Percentiles rank a stretch among this genome's conserved stretches.
Evolutionary conservation across 2,888 invertebrate genomes (phyloP).

Genomic region (Eristalinus aeneus): DNA sequence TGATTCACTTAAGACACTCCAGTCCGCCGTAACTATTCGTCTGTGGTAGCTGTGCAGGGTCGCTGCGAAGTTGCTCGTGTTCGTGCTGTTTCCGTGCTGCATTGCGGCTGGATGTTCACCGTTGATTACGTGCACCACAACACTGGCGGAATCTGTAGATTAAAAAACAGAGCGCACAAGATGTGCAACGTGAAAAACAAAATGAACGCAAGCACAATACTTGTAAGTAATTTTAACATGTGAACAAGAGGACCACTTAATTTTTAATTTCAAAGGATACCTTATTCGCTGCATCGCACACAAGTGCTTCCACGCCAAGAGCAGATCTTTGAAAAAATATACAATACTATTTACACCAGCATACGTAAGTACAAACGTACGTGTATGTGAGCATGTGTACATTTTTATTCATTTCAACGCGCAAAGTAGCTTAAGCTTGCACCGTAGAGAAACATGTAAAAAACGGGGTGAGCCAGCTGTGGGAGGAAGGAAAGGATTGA

Average conservation of each 20-base stretch:
- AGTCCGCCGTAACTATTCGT: slow-evolving; percentile 36
- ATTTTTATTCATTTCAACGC: slow-evolving; percentile 46
- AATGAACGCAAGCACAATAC: slow-evolving; percentile 20
- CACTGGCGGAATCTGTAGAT: slow-evolving; percentile 88
- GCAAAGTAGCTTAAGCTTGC: slow-evolving; percentile 40
- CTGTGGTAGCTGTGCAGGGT: slow-evolving; percentile 72
- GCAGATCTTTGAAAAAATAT: slow-evolving; percentile 6
- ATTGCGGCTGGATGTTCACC: slow-evolving; percentile 87
- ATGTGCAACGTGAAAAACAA: slow-evolving; percentile 2
- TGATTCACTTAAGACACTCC: slow-evolving; percentile 24
- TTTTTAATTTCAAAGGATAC: slow-evolving; percentile 58
- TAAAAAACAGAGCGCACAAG: slow-evolving; percentile 18
- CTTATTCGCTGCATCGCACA: slow-evolving; percentile 34
- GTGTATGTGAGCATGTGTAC: slow-evolving; percentile 21
- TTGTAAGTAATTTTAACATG: slow-evolving; percentile 46
- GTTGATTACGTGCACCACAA: slow-evolving; percentile 91
- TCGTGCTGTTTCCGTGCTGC: slow-evolving; percentile 82
- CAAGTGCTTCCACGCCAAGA: neutral
- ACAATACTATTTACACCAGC: neutral
- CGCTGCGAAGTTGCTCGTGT: slow-evolving; percentile 76
- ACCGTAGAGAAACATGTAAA: slow-evolving; percentile 5
- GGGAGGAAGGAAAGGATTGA: slow-evolving; percentile 21
- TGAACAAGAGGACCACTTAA: slow-evolving; percentile 63
- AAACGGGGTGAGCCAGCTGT: neutral
- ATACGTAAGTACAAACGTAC: neutral